These are phyloP conservation scores for Melanotaenia trifasciata DNA, from an alignment of 2,797 vertebrate species.

Conservation along the genomic window DNA sequence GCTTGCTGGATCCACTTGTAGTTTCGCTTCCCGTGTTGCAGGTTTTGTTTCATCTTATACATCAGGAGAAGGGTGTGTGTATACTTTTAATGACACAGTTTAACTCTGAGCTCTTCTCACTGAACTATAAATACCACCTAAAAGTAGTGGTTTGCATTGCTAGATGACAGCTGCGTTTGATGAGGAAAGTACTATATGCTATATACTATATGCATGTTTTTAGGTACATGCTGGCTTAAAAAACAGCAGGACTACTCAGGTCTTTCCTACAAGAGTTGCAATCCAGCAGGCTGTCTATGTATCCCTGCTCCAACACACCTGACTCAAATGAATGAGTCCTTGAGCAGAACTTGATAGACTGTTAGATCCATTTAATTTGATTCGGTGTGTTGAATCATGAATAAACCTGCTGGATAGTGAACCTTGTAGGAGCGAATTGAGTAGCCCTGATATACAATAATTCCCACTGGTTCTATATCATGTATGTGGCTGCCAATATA, in stretches of 20 bases:
- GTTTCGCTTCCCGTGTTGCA: conserved; percentile 21
- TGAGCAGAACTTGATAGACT: too few species aligned
- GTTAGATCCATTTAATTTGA: too few species aligned
- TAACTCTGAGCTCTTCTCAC: conserved; percentile 36
- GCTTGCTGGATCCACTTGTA: conserved; percentile 44
- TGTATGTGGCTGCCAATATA: too few species aligned
- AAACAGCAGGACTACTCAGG: conserved; percentile 7
- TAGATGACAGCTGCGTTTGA: conserved; percentile 70
- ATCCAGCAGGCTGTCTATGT: conserved; percentile 8
- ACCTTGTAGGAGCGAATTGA: too few species aligned
- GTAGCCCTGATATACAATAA: too few species aligned
- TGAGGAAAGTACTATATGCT: conserved; percentile 62
- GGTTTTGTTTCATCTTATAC: conserved; percentile 38
- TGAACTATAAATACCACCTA: conserved; percentile 76
- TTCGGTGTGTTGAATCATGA: too few species aligned
- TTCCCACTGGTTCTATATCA: too few species aligned
- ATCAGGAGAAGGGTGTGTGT: conserved; percentile 15
- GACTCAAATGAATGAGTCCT: too few species aligned
- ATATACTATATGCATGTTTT: conserved; percentile 47
- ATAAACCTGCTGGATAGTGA: too few species aligned
- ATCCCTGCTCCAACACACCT: too few species aligned
- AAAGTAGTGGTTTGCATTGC: conserved; percentile 67
- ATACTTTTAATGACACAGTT: conserved; percentile 39
- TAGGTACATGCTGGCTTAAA: conserved; percentile 66
- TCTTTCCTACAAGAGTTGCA: conserved; percentile 37